Evolutionary conservation across 1,140 invertebrate species (phyloP), one percentile per base, ranked within the genome.

Genomic region (Muscidifurax raptorellus): DNA sequence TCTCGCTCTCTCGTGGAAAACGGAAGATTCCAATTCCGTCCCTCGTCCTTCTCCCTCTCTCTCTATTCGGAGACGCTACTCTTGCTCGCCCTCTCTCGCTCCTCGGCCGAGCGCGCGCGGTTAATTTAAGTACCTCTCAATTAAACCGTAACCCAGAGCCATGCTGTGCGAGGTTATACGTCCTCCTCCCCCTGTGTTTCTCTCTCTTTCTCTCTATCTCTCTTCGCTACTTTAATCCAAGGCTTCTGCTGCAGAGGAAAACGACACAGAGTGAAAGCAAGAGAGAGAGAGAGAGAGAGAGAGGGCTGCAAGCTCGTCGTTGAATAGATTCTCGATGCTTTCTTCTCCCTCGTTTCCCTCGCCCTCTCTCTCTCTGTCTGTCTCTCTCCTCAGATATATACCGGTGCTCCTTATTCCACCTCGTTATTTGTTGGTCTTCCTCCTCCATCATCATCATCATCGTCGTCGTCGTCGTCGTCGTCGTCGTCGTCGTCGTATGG

Each of bases 101-200:
- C 0, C 44, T 18, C 82, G 6, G 44, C 32, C 12, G 69, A 69
- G 83, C 59, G 71, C 66, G 77, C 83, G 69, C 79, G 83, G 52
- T 85, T 85, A 80, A 85, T 81, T 80, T 77, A 81, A 85, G 83
- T 85, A 71, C 52, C 79, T 77, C 83, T 85, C 83, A 81, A 85
- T 85, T 85, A 85, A 85, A 81, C 66, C 79, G 79, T 84, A 80
- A 84, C 83, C 83, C 76, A 84, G 76, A 79, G 76, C 75, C 22
- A 67, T 36, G n/a, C 59, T 32, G 40, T 40, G 76, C 75, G 44
- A 77, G 67, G 76, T 79, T 72, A 78, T 84, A 64, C 75, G 28
- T 66, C 40, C 47, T 40, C 27, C 22, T 40, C 47, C 79, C 4
- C 2, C 30, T 32, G 28, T 25, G 66, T 32, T 30, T 32, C 67